Evolutionary conservation across 2,888 invertebrate species (phyloP).

Genomic region (Graphium colonna): DNA sequence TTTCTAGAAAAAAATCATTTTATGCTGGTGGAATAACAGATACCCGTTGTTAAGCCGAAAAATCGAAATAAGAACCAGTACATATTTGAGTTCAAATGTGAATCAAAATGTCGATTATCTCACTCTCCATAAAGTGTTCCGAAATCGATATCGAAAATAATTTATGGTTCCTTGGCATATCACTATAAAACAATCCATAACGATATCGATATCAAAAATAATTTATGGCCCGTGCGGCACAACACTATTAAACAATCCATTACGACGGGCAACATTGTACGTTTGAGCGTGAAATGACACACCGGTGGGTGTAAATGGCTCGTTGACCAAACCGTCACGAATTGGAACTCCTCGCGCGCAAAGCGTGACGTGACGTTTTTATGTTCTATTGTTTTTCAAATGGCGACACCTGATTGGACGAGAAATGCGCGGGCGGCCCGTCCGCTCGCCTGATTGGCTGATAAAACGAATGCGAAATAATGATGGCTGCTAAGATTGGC

Average conservation of each 20-base stretch:
- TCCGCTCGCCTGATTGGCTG: slow-evolving; percentile 53
- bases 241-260: slow-evolving; percentile 5
- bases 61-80: too few species aligned
- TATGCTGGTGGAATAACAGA: too few species aligned
- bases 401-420: slow-evolving; percentile 52
- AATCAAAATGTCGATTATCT: too few species aligned
- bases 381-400: slow-evolving; percentile 79
- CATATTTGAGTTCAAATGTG: too few species aligned
- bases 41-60: too few species aligned
- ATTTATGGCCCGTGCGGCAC: background rate
- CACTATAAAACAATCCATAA: too few species aligned
- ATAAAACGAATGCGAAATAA: slow-evolving; percentile 68
- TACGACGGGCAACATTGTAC: slow-evolving; percentile 2
- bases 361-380: slow-evolving; percentile 71
- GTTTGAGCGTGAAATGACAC: slow-evolving; percentile 29
- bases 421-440: slow-evolving; percentile 57
- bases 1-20: too few species aligned
- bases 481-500: slow-evolving; percentile 67
- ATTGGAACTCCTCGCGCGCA: slow-evolving; percentile 57
- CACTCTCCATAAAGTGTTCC: too few species aligned
- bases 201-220: background rate
- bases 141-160: too few species aligned
- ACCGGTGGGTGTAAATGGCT: slow-evolving; percentile 27
- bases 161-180: too few species aligned
- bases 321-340: slow-evolving; percentile 40